Evolutionary conservation across 1,140 invertebrate species (phyloP).

Genomic region (Penaeus vannamei): DNA sequence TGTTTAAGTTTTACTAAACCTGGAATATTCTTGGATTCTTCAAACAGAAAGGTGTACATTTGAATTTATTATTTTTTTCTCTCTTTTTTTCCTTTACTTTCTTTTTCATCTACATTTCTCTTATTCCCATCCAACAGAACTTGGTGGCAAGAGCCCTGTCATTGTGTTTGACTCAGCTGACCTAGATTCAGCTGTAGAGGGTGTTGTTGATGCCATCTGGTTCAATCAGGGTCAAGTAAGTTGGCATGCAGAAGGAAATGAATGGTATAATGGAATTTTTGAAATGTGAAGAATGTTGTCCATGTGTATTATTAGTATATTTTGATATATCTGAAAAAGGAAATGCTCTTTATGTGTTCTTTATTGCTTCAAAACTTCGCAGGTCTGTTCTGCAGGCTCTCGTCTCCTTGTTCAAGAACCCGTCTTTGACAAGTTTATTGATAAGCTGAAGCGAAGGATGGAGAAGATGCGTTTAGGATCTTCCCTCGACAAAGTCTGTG

Average conservation of each 20-base stretch:
- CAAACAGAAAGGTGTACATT: too few relatives aligned
- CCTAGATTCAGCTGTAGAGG: slow-evolving; percentile 77
- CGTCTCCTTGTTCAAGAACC: slow-evolving; percentile 76
- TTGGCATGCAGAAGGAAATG: not conserved
- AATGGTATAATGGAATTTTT: not conserved
- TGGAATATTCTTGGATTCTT: too few relatives aligned
- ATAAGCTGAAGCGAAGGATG: slow-evolving; percentile 73
- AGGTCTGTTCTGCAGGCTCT: slow-evolving; percentile 76
- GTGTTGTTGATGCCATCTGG: slow-evolving; percentile 75
- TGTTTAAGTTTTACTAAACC: too few relatives aligned
- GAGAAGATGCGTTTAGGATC: slow-evolving; percentile 73
- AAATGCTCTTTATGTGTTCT: not conserved
- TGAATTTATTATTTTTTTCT: too few relatives aligned
- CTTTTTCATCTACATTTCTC: not conserved
- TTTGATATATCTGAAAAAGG: not conserved
- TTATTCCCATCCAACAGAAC: slow-evolving; percentile 69
- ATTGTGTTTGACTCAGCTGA: slow-evolving; percentile 77
- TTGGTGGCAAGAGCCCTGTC: slow-evolving; percentile 74
- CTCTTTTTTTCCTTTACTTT: too few relatives aligned
- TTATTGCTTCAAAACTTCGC: slow-evolving; percentile 26
- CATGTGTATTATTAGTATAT: too few relatives aligned
- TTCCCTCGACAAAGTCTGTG: slow-evolving; percentile 73
- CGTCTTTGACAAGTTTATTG: slow-evolving; percentile 73
- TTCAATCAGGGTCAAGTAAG: slow-evolving; percentile 76
- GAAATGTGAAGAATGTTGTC: not conserved